Evolutionary conservation across 1,140 invertebrate genomes (phyloP), one percentile per base, ranked within the genome.

Genomic region (Drosophila arizonae): DNA sequence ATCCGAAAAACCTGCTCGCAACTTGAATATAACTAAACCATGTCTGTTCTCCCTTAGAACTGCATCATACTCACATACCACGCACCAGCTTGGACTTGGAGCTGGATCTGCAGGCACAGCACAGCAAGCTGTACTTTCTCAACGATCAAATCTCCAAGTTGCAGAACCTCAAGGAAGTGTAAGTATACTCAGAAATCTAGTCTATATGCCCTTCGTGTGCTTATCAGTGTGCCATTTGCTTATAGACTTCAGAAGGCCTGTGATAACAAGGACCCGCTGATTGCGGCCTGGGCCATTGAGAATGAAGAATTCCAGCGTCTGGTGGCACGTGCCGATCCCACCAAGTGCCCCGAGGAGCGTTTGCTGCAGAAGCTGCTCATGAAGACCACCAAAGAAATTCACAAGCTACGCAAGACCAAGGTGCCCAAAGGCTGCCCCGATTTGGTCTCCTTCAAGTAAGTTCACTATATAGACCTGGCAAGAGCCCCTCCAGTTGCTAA

Each of bases 81-180:
- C 93, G 97, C 70, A 99, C 97, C 0, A 97, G 97, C 0, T 93
- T 99, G 41, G 97, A 99, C 92, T 93, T 99, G 66, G 97, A 98
- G 90, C 93, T 99, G 51, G 98, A 99, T 92, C 93, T 98, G 61
- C 96, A 96, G 80, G 97, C 97, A 10, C 97, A 98, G 86, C 96
- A 98, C 85, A 95, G 95, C 3, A 94, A 96, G 67, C 93, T 98
- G 8, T 94, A 95, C 52, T 96, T 97, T 72, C 93, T 98, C 33
- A 94, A 97, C 61, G 95, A 96, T 75, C 97, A 99, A 91, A 94
- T 99, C 33, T 93, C 93, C 36, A 95, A 96, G 84, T 92, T 99
- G 43, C 94, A 95, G 61, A 95, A 96, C 52, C 92, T 98, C 10
- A 98, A 98, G 81, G 93, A 94, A 80, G 93, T 94, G 93, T 94